Evolutionary conservation across 1,140 invertebrate species (phyloP).

Genomic region (Eulimnadia texana): DNA sequence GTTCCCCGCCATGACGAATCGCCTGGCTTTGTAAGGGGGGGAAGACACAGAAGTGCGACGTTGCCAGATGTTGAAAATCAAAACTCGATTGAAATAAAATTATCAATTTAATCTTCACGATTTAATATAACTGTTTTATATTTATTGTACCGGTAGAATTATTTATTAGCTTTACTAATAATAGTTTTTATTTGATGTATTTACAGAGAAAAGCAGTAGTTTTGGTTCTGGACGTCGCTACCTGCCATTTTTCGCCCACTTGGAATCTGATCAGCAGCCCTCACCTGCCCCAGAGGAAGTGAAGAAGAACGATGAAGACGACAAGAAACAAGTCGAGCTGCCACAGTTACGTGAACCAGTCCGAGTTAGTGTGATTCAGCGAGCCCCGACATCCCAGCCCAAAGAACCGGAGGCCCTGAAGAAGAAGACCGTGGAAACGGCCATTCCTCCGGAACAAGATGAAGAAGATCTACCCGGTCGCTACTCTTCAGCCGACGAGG

Average conservation of each 20-base stretch:
- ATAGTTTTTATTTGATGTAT: background rate
- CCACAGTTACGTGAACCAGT: conserved; percentile 17
- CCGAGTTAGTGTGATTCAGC: conserved; percentile 58
- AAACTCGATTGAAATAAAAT: too few species aligned
- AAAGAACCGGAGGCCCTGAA: conserved; percentile 5
- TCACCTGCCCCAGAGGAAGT: background rate
- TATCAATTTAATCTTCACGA: too few species aligned
- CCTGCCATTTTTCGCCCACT: conserved; percentile 11
- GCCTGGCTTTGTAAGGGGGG: too few species aligned
- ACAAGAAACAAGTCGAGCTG: conserved; percentile 5
- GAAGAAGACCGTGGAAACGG: conserved; percentile 19
- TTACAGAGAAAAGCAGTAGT: conserved; percentile 2
- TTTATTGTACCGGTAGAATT: too few species aligned
- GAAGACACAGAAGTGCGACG: too few species aligned
- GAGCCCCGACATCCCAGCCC: conserved; percentile 40
- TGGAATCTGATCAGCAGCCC: conserved; percentile 29
- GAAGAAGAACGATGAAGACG: conserved; percentile 25
- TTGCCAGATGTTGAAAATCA: too few species aligned
- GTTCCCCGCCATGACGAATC: too few species aligned
- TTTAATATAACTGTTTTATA: too few species aligned
- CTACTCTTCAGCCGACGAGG: conserved; percentile 26
- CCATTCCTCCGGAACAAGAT: background rate
- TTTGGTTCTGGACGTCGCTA: conserved; percentile 35
- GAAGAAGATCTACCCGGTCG: conserved; percentile 22
- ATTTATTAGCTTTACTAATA: too few species aligned